Evolutionary conservation across 1,140 invertebrate species (phyloP).

Genomic region (Muscidifurax raptorellus): DNA sequence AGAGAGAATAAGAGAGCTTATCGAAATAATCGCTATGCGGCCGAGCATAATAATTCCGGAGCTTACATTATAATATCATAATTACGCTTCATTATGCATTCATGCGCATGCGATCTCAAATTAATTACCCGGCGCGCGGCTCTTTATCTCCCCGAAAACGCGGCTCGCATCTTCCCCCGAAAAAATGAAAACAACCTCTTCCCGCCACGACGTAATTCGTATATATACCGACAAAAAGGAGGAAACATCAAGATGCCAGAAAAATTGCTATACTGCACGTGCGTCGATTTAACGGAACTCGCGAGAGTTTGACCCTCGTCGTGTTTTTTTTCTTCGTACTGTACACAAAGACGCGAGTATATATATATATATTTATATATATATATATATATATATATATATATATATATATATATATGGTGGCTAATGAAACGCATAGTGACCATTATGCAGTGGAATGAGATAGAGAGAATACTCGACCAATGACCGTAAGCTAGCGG

Average conservation of each 20-base stretch:
- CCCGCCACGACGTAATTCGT: no score
- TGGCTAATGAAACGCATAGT: not conserved
- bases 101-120: not conserved
- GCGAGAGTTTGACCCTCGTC: not conserved
- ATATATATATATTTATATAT: no score
- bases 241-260: not conserved
- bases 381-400: no score
- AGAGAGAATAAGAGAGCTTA: not conserved
- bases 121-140: not conserved
- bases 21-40: not conserved
- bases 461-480: not conserved
- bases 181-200: no score
- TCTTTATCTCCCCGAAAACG: not conserved
- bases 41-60: no score
- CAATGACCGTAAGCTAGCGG: conserved; percentile 15
- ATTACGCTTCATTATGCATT: conserved; percentile 9
- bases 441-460: not conserved
- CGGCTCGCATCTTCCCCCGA: not conserved
- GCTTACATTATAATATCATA: not conserved
- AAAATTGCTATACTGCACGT: not conserved
- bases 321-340: not conserved
- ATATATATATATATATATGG: not conserved
- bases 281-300: not conserved
- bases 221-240: not conserved
- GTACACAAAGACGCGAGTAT: no score